Base-by-base conservation (phyloP, 1,140 invertebrate species). In the Camponotus vicinus region DNA sequence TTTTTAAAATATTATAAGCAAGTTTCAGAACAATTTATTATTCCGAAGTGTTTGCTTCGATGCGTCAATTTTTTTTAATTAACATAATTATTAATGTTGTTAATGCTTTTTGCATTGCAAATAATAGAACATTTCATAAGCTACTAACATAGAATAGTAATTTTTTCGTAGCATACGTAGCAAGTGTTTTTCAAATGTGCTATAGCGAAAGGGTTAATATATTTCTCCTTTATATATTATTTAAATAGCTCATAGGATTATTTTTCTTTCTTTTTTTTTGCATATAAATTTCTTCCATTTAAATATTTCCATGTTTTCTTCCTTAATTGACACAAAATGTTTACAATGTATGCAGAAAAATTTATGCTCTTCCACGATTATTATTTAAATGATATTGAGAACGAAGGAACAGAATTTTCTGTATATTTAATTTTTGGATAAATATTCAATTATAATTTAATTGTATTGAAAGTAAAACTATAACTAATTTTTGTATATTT, bases 301-400 rank as follows among this genome's bases (percentile, higher is more conserved):
- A 15, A 2, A 57, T 40, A 1, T 32, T 15, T 34, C 27, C 8
- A 13, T 7, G 7, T 3, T 75, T 83, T 73, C 37, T 82, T 82
- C 55, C 55, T 73, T 34, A 37, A 61, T 45, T 73, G 27, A 61
- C 34, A 34, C 2, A 21, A 69, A 59, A 61, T 67, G 18, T 82
- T 82, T 55, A 34, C 13, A 34, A 59, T 42, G 4, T 52, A 9
- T 52, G 45, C 15, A 45, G 8, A 1, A 34, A 80, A 40, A 57
- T 73, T 9, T 6, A 5, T 3, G n/a, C 32, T 73, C 79, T 83
- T 83, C 55, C 79, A 83, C 61, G 27, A 83, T 42, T 70, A 27
- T 49, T 18, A 40, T 76, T 76, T 59, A n/a, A 70, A 7, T 61
- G 42, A 59, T 80, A 45, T 37, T 18, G 32, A 49, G 15, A 61